Percentiles rank a stretch among this genome's conserved stretches.
Conservation (phyloP, 2,888 invertebrate species). For the Ophion costatus region DNA sequence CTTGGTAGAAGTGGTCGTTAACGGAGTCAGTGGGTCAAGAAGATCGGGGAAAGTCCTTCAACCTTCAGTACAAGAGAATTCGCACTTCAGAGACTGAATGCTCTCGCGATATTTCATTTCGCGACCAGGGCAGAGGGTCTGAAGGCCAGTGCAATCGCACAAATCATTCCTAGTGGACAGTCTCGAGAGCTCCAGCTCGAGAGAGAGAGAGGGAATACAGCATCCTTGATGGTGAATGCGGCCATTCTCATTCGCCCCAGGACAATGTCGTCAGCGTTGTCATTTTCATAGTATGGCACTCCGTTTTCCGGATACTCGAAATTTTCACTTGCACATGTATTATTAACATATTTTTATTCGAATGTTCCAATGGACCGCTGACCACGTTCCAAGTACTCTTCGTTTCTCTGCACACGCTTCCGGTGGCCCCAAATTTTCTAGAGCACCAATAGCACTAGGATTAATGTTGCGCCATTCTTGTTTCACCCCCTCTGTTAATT, state of each 20-base stretch:
- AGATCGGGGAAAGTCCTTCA: conserved; percentile 5
- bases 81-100: conserved; percentile 59
- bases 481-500: conserved; percentile 80
- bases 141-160: conserved; percentile 60
- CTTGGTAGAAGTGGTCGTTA: no score
- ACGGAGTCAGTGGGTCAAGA: conserved; percentile 48
- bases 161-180: conserved; percentile 68
- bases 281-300: conserved; percentile 71
- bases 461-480: conserved; percentile 78
- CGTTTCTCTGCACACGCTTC: conserved; percentile 14
- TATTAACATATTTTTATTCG: neutral
- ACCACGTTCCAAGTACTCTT: conserved; percentile 46
- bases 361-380: neutral
- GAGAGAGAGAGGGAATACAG: conserved; percentile 26
- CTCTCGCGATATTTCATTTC: conserved; percentile 70
- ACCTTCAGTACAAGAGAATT: neutral
- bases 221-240: conserved; percentile 34
- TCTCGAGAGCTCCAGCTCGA: conserved; percentile 55
- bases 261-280: conserved; percentile 26
- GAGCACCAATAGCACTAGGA: conserved; percentile 78
- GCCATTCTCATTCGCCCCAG: conserved; percentile 43
- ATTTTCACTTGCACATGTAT: conserved; percentile 19
- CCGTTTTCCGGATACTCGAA: conserved; percentile 70
- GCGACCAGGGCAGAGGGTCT: conserved; percentile 63
- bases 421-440: conserved; percentile 67